A percentile compares a stretch with the other conserved stretches of the same genome.
These are phyloP conservation scores for Pseudachorutes palmiensis DNA, from an alignment of 1,140 invertebrate species.

Conservation along the genomic window DNA sequence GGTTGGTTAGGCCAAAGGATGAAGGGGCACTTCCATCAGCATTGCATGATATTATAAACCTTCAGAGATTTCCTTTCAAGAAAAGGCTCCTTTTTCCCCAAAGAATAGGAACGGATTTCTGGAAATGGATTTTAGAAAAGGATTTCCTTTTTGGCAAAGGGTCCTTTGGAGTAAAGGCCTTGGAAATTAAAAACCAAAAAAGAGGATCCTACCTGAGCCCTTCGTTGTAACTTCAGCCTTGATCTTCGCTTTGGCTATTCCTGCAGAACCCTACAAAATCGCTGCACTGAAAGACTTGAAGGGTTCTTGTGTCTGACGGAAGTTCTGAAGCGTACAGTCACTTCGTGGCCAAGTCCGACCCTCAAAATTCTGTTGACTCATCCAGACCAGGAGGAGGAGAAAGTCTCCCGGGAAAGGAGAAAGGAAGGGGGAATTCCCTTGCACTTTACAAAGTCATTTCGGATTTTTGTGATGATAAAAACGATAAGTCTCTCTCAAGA, in stretches of 20 bases:
- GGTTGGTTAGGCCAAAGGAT: neutral
- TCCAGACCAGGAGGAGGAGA: conserved; percentile 1
- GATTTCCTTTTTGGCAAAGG: conserved; percentile 1
- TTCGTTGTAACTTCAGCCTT: neutral
- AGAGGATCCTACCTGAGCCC: neutral
- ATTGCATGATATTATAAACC: neutral
- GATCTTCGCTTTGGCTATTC: neutral
- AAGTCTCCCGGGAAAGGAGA: conserved; percentile 13
- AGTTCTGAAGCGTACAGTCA: no score
- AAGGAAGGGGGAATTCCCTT: neutral
- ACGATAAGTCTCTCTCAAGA: no score
- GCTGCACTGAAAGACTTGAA: neutral
- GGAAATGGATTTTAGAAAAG: neutral
- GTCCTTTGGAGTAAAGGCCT: neutral
- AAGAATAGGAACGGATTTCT: neutral
- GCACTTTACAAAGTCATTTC: no score
- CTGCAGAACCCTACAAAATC: conserved; percentile 1
- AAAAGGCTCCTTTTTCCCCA: neutral
- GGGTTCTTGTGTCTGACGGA: no score
- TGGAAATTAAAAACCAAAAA: conserved; percentile 18
- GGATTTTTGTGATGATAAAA: no score
- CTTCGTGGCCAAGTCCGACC: no score
- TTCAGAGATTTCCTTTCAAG: neutral
- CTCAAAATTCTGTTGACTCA: neutral
- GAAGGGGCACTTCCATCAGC: neutral